Conservation (phyloP, 2,797 vertebrate species). For the Valencia hispanica region DNA sequence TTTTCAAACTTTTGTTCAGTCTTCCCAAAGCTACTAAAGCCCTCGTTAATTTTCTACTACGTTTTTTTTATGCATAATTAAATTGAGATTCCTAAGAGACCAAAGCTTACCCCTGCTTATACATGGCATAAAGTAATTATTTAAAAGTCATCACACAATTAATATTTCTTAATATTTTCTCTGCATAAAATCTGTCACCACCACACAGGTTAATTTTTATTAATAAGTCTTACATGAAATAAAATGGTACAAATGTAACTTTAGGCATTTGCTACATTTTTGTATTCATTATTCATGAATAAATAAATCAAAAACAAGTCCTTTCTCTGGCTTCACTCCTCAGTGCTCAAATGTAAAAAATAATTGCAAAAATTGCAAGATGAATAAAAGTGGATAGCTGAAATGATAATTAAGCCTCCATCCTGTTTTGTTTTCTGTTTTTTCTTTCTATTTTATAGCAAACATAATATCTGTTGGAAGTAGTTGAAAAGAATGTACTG, state of each 20-base stretch:
- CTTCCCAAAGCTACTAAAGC: neutral
- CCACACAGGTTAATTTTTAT: neutral
- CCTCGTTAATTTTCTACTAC: neutral
- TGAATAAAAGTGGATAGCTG: neutral
- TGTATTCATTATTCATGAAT: neutral
- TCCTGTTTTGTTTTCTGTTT: too few relatives aligned
- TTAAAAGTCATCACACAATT: constrained; percentile 2
- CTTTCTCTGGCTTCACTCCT: neutral
- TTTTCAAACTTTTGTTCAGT: neutral
- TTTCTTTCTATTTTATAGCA: neutral
- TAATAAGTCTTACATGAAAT: neutral
- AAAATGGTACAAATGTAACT: neutral
- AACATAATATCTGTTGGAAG: too few relatives aligned
- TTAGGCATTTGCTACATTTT: neutral
- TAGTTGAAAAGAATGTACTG: too few relatives aligned
- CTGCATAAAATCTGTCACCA: neutral
- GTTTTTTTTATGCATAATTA: neutral
- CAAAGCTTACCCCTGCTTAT: neutral
- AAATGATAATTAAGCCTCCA: neutral
- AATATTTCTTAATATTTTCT: neutral
- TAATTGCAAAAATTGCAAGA: too few relatives aligned
- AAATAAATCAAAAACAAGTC: neutral
- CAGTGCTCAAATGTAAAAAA: neutral
- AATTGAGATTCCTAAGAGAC: neutral
- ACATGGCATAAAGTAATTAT: neutral